phyloP scores from a whole-genome alignment of 2,888 invertebrate species.

The Odontocolon sp. region DNA sequence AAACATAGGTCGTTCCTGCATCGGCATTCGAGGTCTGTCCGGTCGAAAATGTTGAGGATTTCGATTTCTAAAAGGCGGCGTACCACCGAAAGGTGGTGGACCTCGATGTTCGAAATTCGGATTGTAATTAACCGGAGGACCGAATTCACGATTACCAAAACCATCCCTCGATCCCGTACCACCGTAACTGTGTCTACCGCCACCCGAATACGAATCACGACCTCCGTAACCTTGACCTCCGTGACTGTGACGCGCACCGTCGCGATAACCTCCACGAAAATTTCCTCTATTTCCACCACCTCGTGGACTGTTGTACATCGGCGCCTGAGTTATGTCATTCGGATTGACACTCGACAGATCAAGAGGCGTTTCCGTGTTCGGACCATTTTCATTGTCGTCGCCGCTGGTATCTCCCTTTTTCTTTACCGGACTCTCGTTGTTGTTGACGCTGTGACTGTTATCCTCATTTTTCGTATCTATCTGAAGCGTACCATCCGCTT shows the following conservation, averaged over 20 bases:
- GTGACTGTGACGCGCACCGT: slow-evolving; percentile 73
- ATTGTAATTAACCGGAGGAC: slow-evolving; percentile 71
- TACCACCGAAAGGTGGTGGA: slow-evolving; percentile 69
- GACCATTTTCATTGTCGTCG: slow-evolving; percentile 13
- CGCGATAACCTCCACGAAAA: slow-evolving; percentile 73
- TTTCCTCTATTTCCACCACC: slow-evolving; percentile 79
- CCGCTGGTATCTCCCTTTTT: slow-evolving; percentile 60
- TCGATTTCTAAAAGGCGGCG: slow-evolving; percentile 73
- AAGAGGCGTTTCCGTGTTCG: slow-evolving; percentile 64
- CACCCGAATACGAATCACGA: slow-evolving; percentile 79
- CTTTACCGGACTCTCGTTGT: slow-evolving; percentile 71
- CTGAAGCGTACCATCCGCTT: slow-evolving; percentile 84
- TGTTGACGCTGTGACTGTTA: slow-evolving; percentile 66
- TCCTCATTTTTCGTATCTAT: slow-evolving; percentile 56
- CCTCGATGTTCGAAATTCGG: slow-evolving; percentile 74
- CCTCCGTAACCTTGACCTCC: slow-evolving; percentile 80
- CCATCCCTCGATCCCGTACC: slow-evolving; percentile 66
- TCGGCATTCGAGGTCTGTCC: slow-evolving; percentile 55
- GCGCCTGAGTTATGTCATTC: slow-evolving; percentile 82
- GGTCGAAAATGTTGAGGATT: slow-evolving; percentile 76
- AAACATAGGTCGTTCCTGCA: slow-evolving; percentile 45
- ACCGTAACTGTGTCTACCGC: slow-evolving; percentile 76
- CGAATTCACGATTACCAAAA: slow-evolving; percentile 72
- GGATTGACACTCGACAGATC: slow-evolving; percentile 72
- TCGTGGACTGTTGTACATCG: slow-evolving; percentile 85